phyloP scores from a whole-genome alignment of 2,113 vertebrate species.

The Poeciliopsis turrubarensis region DNA sequence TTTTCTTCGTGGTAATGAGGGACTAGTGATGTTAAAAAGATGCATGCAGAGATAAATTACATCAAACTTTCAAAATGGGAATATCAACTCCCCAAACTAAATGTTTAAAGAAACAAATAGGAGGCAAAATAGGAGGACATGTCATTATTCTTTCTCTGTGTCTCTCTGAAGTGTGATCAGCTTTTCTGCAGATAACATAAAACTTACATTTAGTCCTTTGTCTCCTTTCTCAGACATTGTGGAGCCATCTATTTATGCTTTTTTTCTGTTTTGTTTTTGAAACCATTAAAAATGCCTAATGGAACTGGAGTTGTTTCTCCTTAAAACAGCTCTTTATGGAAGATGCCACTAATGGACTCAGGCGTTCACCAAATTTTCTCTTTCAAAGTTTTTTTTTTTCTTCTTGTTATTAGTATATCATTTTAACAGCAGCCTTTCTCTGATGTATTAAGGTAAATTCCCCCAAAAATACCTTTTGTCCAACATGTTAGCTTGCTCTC shows the following conservation, averaged over 20 bases:
- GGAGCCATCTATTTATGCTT: not conserved
- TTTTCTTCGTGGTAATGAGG: not conserved
- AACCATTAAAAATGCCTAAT: not conserved
- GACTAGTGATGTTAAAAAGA: not conserved
- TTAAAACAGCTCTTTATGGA: constrained; percentile 24
- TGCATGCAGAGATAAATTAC: not conserved
- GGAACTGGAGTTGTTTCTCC: constrained; percentile 3
- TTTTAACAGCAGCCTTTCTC: too few species aligned
- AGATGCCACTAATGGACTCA: constrained; percentile 16
- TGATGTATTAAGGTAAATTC: too few species aligned
- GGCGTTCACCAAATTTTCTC: constrained; percentile 5
- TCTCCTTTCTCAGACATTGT: not conserved
- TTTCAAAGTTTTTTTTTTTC: not conserved
- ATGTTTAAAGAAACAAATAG: not conserved
- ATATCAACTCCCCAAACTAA: not conserved
- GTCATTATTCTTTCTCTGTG: not conserved
- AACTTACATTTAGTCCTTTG: not conserved
- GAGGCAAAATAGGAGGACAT: not conserved
- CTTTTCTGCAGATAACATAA: not conserved
- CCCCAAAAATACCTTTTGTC: too few species aligned
- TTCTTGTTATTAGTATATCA: fast-evolving
- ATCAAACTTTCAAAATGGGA: not conserved
- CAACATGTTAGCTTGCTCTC: not conserved
- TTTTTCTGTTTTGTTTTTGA: not conserved
- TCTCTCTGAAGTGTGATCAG: not conserved